phyloP scores from a whole-genome alignment of 30 jellyfish, hydroid and myxozoan genomes.

The Cassiopea andromeda region DNA sequence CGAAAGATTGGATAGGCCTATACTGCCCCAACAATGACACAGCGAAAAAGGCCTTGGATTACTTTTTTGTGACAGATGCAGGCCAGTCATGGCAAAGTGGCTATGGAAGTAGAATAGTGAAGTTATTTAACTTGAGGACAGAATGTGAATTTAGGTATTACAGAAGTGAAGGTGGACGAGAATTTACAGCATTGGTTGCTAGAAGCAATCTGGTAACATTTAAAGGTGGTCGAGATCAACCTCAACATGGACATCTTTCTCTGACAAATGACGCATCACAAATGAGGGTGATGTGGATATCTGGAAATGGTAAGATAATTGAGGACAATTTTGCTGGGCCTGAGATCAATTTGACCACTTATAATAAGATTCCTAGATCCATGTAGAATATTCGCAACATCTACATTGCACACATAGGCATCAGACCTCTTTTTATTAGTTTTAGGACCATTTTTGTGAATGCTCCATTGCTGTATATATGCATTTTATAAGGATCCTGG shows the following conservation, averaged over 20 bases:
- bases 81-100: conserved; percentile 74
- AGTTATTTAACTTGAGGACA: conserved; percentile 67
- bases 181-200: conserved; percentile 62
- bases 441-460: no score
- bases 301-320: conserved; percentile 86
- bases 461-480: no score
- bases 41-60: conserved; percentile 56
- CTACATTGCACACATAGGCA: no score
- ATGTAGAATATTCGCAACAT: no score
- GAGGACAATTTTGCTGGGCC: no score
- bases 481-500: no score
- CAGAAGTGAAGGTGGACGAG: conserved; percentile 52
- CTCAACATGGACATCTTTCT: conserved; percentile 78
- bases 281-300: conserved; percentile 86
- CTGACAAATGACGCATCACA: conserved; percentile 75
- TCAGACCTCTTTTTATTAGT: no score
- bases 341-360: no score
- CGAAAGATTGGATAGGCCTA: conserved; percentile 85
- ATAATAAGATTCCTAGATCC: no score
- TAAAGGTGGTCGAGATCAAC: conserved; percentile 68
- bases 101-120: conserved; percentile 57
- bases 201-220: conserved; percentile 58
- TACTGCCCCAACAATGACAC: conserved; percentile 77
- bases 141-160: conserved; percentile 68
- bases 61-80: conserved; percentile 68